Evolutionary conservation across 1,140 invertebrate genomes (phyloP).

Genomic region (Heliothis virescens): DNA sequence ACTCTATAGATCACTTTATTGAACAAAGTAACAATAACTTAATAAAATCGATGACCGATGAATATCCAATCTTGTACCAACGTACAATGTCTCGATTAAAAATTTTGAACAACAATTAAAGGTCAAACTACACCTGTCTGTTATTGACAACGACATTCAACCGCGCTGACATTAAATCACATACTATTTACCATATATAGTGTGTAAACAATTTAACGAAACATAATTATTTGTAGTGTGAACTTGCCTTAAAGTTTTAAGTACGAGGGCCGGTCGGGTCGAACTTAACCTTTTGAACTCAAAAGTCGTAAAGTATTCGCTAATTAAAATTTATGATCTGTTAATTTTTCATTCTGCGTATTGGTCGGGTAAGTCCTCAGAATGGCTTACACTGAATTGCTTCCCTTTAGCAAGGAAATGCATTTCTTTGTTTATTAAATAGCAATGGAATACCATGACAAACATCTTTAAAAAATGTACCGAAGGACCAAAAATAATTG

Average conservation of each 20-base stretch:
- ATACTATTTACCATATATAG: conserved; percentile 35
- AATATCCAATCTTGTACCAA: conserved; percentile 5
- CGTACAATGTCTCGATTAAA: conserved; percentile 12
- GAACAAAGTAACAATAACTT: conserved; percentile 10
- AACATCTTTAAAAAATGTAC: too few relatives aligned
- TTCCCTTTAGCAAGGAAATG: neutral
- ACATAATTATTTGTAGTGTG: neutral
- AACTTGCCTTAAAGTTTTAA: conserved; percentile 23
- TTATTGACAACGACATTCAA: conserved; percentile 37
- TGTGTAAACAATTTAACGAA: conserved; percentile 20
- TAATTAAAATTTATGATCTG: conserved; percentile 34
- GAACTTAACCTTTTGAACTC: conserved; percentile 43
- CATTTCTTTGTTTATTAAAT: too few relatives aligned
- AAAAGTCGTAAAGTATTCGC: neutral
- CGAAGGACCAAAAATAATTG: too few relatives aligned
- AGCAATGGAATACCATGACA: too few relatives aligned
- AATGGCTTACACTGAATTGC: neutral
- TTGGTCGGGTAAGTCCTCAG: too few relatives aligned
- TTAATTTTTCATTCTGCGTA: neutral
- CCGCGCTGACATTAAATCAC: conserved; percentile 35
- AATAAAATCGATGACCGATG: neutral
- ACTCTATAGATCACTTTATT: neutral
- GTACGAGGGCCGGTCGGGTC: neutral
- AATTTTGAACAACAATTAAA: conserved; percentile 41
- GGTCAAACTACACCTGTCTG: conserved; percentile 30